Evolutionary conservation across 2,113 vertebrate species (phyloP), one percentile per base, ranked within the genome.

Genomic region (Albula goreensis): DNA sequence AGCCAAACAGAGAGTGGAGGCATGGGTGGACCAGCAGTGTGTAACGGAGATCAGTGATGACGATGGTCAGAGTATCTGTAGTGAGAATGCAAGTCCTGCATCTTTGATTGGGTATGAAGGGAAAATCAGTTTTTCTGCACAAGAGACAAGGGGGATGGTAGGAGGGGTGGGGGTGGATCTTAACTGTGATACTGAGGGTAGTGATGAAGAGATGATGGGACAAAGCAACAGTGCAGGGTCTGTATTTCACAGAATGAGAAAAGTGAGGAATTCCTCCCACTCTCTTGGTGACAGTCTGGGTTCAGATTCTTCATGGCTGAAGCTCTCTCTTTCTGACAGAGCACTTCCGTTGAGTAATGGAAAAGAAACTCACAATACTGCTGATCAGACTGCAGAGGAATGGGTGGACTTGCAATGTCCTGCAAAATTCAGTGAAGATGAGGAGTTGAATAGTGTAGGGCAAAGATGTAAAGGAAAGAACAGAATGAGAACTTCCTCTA

Each of bases 301-400:
- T 80, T 92, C 94, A 0, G 74, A 92, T 4, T 96, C 95, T 0
- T 94, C 96, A 8, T 97, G 96, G 93, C 92, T 93, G 13, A 94
- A 93, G 78, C 57, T 94, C 3, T 90, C 91, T 31, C 10, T 89
- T 11, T 92, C 60, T 25, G 89, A 91, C n/a, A 13, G 56, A 0
- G 81, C 22, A 49, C 88, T 84, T 12, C 70, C 90, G 1, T 53
- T 80, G 10, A 22, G 41, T 22, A 70, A 60, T 25, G 53, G 48
- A 17, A 85, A 80, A 1, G 22, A 51, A 10, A 49, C 2, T 48
- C 49, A 48, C 11, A 50, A 11, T 50, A 2, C 13, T 80, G 78
- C 1, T 22, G 50, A 5, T 10, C 78, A 50, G 9, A 80, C 17
- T 50, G 50, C 19, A 17, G 50, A 80, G 78, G 78, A 2, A 48